These are phyloP conservation scores for Bergia sp. DNA, from an alignment of 92 coral and sea anemone species.

Conservation along the genomic window DNA sequence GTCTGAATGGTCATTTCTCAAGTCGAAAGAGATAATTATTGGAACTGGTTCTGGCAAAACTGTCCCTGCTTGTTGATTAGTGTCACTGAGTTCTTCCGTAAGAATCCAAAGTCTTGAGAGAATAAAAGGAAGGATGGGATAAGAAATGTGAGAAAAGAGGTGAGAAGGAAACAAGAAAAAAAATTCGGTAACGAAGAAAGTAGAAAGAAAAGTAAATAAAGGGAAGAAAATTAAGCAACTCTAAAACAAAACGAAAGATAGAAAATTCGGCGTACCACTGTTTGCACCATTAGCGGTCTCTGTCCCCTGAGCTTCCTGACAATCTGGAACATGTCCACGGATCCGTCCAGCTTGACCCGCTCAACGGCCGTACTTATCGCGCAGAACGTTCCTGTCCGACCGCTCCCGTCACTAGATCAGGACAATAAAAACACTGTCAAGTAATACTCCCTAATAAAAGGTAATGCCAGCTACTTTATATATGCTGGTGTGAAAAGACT, in stretches of 20 bases:
- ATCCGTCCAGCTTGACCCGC: constrained; percentile 87
- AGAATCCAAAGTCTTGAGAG: no score
- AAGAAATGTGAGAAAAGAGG: no score
- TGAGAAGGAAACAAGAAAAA: background rate
- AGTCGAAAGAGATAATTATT: no score
- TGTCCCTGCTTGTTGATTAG: no score
- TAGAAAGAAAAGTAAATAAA: background rate
- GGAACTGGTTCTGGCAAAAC: no score
- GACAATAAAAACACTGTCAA: background rate
- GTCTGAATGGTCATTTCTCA: no score
- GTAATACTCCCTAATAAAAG: no score
- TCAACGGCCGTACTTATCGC: constrained; percentile 89
- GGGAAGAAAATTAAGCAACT: background rate
- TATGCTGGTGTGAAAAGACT: no score
- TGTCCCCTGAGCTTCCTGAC: constrained; percentile 93
- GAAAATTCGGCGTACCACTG: constrained; percentile 63
- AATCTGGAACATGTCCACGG: constrained; percentile 91
- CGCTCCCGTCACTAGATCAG: constrained; percentile 86
- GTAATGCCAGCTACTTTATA: background rate
- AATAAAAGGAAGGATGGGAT: no score
- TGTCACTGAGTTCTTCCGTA: no score
- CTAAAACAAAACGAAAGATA: background rate
- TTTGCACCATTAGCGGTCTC: constrained; percentile 90
- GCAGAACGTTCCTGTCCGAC: constrained; percentile 97
- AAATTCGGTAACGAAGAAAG: background rate